Conservation (phyloP, 2,797 vertebrate species). For the Australoheros facetus region DNA sequence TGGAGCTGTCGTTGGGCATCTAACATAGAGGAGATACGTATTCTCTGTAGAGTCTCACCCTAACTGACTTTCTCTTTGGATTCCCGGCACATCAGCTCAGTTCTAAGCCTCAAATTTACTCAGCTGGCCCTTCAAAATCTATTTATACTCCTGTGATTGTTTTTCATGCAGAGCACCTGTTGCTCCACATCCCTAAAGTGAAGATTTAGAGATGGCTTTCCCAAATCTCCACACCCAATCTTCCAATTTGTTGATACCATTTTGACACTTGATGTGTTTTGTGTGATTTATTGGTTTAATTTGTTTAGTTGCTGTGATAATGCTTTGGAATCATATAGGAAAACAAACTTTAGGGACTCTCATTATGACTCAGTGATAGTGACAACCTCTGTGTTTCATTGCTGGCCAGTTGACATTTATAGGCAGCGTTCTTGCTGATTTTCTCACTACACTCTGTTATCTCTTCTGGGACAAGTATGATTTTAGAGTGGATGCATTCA, state of each 20-base stretch:
- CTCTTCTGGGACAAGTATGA: slow-evolving; percentile 33
- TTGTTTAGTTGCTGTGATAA: slow-evolving; percentile 59
- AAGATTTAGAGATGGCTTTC: slow-evolving; percentile 6
- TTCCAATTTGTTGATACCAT: slow-evolving; percentile 17
- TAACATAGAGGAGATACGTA: slow-evolving; percentile 34
- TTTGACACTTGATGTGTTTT: slow-evolving; percentile 51
- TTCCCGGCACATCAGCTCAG: slow-evolving; percentile 13
- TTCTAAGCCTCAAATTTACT: slow-evolving; percentile 9
- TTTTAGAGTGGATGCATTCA: slow-evolving; percentile 68
- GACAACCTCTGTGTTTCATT: slow-evolving; percentile 13
- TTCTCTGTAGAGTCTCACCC: slow-evolving; percentile 39
- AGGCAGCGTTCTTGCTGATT: slow-evolving; percentile 12
- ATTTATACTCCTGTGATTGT: not conserved
- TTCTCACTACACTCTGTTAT: slow-evolving; percentile 13
- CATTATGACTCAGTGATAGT: slow-evolving; percentile 20
- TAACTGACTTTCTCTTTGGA: slow-evolving; percentile 30
- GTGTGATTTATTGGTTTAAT: slow-evolving; percentile 59
- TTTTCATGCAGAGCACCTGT: slow-evolving; percentile 39
- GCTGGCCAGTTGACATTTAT: slow-evolving; percentile 41
- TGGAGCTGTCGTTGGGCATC: slow-evolving; percentile 52
- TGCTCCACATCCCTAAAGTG: slow-evolving; percentile 14
- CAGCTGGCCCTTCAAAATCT: not conserved
- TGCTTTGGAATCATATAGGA: not conserved
- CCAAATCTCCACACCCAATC: not conserved
- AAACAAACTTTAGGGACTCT: slow-evolving; percentile 2